Evolutionary conservation across 2,797 vertebrate genomes (phyloP), one percentile per base, ranked within the genome.

Genomic region (Thripadectes ignobilis): DNA sequence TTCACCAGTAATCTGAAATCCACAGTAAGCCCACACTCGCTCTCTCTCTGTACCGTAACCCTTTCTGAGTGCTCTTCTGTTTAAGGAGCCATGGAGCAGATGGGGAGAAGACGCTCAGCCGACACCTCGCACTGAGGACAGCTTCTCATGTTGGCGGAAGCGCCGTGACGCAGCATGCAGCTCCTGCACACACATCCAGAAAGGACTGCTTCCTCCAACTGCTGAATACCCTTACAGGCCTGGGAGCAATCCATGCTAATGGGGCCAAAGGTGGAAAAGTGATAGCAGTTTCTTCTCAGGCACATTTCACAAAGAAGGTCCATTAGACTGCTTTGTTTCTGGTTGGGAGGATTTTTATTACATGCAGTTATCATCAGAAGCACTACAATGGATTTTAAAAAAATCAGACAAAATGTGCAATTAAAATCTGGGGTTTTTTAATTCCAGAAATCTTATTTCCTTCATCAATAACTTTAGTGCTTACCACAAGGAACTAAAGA

Each of bases 91-190:
- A 21, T 1, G 7, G 52, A 72, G 21, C 65, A 88, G 72, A 54
- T 10, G 41, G 46, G 20, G 45, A 83, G 66, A 71, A 79, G 62
- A 68, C n/a, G 78, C 41, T 88, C 45, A 43, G 63, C 27, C 0
- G 2, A 59, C 89, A 54, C 12, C 22, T 41, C 3, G 2, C 0
- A 0, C 14, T 19, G 32, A 59, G 41, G 61, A 54, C 30, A 74
- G 27, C 29, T 67, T 23, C 78, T 48, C 20, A 15, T 27, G 41
- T 4, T 80, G 80, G 61, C 7, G 6, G 36, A 17, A 94, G 52
- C 0, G 0, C 39, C 0, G 0, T 29, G 79, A 41, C 2, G 0
- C 76, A 80, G 77, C 0, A 2, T 1, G 1, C 32, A 58, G 78
- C 36, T 85, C 65, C 65, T 67, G 48, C 61, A 71, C 30, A 18